Percentiles rank a stretch among this genome's conserved stretches.
These are phyloP conservation scores for Bombus waltoni DNA, from an alignment of 1,140 invertebrate genomes.

Conservation along the genomic window DNA sequence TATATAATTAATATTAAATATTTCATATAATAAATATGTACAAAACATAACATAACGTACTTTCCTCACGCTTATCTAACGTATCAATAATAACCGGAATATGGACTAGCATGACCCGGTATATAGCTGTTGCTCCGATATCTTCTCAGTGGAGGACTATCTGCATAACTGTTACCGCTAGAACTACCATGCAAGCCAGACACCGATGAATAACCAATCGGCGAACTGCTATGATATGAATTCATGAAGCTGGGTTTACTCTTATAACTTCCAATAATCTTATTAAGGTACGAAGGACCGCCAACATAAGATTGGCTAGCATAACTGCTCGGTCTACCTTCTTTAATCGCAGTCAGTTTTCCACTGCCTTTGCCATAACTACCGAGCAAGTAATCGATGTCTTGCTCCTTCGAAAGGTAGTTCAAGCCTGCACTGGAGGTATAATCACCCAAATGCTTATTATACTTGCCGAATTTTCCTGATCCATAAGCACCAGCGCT, in stretches of 20 bases:
- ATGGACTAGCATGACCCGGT: slow-evolving; percentile 27
- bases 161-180: slow-evolving; percentile 30
- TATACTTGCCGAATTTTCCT: slow-evolving; percentile 52
- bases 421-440: slow-evolving; percentile 46
- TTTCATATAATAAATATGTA: slow-evolving; percentile 61
- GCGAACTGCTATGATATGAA: background rate
- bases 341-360: slow-evolving; percentile 64
- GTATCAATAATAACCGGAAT: slow-evolving; percentile 27
- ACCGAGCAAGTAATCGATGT: slow-evolving; percentile 43
- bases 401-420: slow-evolving; percentile 56
- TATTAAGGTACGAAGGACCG: slow-evolving; percentile 26
- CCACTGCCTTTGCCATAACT: slow-evolving; percentile 57
- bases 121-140: slow-evolving; percentile 44
- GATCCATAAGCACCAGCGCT: background rate
- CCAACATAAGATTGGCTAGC: slow-evolving; percentile 41
- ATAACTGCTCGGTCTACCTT: slow-evolving; percentile 49
- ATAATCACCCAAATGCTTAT: slow-evolving; percentile 46
- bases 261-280: slow-evolving; percentile 28
- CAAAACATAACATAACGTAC: slow-evolving; percentile 38
- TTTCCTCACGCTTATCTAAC: background rate
- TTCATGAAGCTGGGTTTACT: slow-evolving; percentile 43
- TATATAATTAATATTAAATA: slow-evolving; percentile 38
- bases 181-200: slow-evolving; percentile 1
- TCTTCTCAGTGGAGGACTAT: slow-evolving; percentile 34
- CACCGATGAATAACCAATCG: slow-evolving; percentile 26